Evolutionary conservation across 2,113 vertebrate species (phyloP), one percentile per base, ranked within the genome.

Genomic region (Ariopsis seemanni): DNA sequence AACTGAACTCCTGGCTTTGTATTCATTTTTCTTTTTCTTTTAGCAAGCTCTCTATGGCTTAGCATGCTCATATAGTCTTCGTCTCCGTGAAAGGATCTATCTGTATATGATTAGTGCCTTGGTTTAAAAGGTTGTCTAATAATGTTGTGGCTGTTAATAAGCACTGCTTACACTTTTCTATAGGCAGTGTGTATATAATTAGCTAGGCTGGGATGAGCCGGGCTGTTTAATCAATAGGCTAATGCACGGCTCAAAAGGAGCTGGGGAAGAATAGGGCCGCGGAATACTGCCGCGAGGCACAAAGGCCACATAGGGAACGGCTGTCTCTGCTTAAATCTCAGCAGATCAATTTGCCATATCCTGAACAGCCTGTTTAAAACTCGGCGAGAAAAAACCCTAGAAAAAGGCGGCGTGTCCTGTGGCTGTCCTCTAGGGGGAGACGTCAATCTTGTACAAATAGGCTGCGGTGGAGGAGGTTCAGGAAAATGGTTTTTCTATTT

Each of bases 111-210:
- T 88, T 87, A 82, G 82, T 48, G 30, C 67, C 67, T 22, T 15
- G 34, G 75, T 82, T 75, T 85, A 85, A 88, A 87, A 58, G 85
- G 62, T 25, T 60, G 89, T 53, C 65, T 89, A 89, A 88, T 88
- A 87, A 87, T 90, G 89, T 88, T 87, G 87, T 88, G 90, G 87
- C 87, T 91, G 65, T 88, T 91, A 90, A 90, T 86, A 86, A 88
- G 85, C 52, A 52, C 53, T 72, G 79, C 79, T 90, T 87, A 80
- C 67, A 62, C 82, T 50, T 48, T 79, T 88, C 86, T 88, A 90
- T 85, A 90, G 86, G 87, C 83, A 60, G 77, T 85, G 84, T 85
- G 83, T 87, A 82, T 90, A 80, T 90, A 88, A 91, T 91, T 91
- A 91, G 78, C 62, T 17, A n/a, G 34, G 57, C 85, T 48, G 88